Base-by-base conservation (phyloP, 2,888 invertebrate species). In the Aphodius sticticus region DNA sequence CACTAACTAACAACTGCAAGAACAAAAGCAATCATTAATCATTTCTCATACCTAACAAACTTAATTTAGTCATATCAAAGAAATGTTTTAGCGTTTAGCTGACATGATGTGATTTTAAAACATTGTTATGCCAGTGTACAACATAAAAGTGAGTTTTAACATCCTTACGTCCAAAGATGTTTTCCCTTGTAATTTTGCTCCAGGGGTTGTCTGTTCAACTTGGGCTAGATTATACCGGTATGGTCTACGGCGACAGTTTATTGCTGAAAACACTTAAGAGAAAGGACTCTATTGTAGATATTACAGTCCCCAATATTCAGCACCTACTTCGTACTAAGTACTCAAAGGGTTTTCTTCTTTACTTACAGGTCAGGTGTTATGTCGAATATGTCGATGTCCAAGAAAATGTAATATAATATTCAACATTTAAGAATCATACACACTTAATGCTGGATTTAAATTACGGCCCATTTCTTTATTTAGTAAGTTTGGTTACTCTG, bases 241-340 rank as follows among this genome's bases (percentile, higher is more conserved):
- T 74, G 36, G 77, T 83, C 83, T 82, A 83, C 81, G 77, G 85
- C 84, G 86, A 84, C 85, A 85, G 85, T 87, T 87, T 87, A 87
- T 87, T 85, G 86, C 87, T 85, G 86, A 87, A 87, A 86, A 86
- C 86, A 86, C 86, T 87, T 87, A 26, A 86, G 85, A 84, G 84
- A 83, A 84, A 85, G 83, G 85, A 83, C 84, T 86, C 85, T 86
- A 86, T 86, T 87, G 86, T 87, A 85, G 85, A 86, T 85, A 86
- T 87, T 86, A 85, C 86, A 85, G 84, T 85, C 85, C 84, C 82
- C 83, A 85, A 85, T 86, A 86, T 86, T 85, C 85, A 26, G 26
- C 26, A 26, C 26, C 26, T 26, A 26, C 26, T 26, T 26, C 26
- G 26, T 26, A 26, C 26, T 26, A 26, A 85, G 83, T 84, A 76